Evolutionary conservation across 2,888 invertebrate species (phyloP).

Genomic region (Nemotelus nigrinus): DNA sequence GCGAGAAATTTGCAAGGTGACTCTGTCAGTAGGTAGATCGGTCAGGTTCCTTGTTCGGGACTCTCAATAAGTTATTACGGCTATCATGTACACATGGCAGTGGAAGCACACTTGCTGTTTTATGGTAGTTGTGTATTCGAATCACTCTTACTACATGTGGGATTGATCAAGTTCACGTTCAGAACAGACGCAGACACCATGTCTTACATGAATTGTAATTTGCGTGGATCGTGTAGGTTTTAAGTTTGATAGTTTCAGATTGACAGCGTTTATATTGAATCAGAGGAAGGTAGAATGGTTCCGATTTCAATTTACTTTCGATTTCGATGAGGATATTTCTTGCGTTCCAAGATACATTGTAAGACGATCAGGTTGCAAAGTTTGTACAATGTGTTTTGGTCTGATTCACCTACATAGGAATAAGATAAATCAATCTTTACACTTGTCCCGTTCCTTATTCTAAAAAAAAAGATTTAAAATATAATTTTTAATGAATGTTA

Average conservation of each 20-base stretch:
- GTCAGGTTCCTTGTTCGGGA: constrained; percentile 16
- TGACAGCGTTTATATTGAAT: too few relatives aligned
- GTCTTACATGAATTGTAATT: neutral
- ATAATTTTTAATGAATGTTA: too few relatives aligned
- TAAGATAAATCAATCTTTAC: too few relatives aligned
- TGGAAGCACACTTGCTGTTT: neutral
- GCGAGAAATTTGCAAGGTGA: neutral
- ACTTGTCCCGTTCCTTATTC: too few relatives aligned
- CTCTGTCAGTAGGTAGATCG: constrained; percentile 31
- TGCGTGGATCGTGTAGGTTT: constrained; percentile 17
- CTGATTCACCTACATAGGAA: too few relatives aligned
- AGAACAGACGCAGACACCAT: neutral
- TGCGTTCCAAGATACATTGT: too few relatives aligned
- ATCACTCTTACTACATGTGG: constrained; percentile 9
- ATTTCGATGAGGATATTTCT: constrained; percentile 5
- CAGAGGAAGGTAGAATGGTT: neutral
- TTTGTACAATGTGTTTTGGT: too few relatives aligned
- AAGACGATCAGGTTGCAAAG: too few relatives aligned
- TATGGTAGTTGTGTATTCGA: neutral
- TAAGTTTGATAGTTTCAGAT: too few relatives aligned
- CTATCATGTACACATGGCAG: too few relatives aligned
- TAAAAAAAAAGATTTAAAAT: too few relatives aligned
- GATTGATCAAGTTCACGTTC: constrained; percentile 26
- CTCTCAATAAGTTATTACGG: neutral
- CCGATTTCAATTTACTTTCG: constrained; percentile 34